These are phyloP conservation scores for Anabas testudineus DNA, from an alignment of 2,797 vertebrate species.

Conservation along the genomic window DNA sequence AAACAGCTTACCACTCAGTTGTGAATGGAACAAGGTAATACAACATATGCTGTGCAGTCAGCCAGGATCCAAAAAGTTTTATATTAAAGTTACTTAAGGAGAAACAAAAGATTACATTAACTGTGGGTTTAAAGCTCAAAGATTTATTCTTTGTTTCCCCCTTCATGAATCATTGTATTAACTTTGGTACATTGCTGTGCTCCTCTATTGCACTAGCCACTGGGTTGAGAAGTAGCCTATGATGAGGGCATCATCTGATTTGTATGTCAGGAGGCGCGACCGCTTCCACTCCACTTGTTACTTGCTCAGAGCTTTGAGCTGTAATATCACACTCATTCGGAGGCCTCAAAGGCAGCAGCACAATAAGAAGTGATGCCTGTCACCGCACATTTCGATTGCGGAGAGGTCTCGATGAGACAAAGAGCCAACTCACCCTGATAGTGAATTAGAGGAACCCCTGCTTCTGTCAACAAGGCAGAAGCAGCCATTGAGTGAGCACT, in stretches of 20 bases:
- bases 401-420: slow-evolving; percentile 17
- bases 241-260: slow-evolving; percentile 51
- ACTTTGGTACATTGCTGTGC: slow-evolving; percentile 23
- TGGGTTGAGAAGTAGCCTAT: slow-evolving; percentile 30
- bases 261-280: slow-evolving; percentile 49
- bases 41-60: neutral
- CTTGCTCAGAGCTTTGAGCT: slow-evolving; percentile 59
- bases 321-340: slow-evolving; percentile 50
- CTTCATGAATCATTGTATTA: slow-evolving; percentile 48
- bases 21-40: neutral
- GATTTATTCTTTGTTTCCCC: slow-evolving; percentile 20
- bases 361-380: slow-evolving; percentile 77
- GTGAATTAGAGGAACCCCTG: slow-evolving; percentile 2
- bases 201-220: slow-evolving; percentile 20
- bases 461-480: neutral
- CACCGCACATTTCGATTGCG: slow-evolving; percentile 56
- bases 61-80: neutral
- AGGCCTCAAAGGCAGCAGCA: slow-evolving; percentile 62
- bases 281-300: slow-evolving; percentile 67
- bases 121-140: neutral
- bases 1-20: too few relatives aligned
- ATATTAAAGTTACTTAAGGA: neutral
- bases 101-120: neutral
- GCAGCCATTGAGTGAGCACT: slow-evolving; percentile 12
- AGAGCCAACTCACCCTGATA: slow-evolving; percentile 23